These are phyloP conservation scores for Antennarius striatus DNA, from an alignment of 2,113 vertebrate genomes.

Conservation along the genomic window DNA sequence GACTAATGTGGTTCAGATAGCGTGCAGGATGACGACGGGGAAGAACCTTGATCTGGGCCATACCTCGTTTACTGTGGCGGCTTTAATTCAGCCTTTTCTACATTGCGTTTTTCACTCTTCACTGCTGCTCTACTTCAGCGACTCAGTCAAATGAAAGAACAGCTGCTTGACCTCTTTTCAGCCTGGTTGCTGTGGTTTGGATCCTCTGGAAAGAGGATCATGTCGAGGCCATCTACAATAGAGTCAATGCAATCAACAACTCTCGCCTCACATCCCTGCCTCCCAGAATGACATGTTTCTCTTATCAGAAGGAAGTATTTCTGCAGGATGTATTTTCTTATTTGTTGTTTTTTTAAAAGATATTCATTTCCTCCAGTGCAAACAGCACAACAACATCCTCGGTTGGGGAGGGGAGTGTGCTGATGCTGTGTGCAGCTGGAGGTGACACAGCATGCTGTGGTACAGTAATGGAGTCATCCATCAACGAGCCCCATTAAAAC, in stretches of 20 bases:
- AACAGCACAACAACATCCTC: conserved; percentile 67
- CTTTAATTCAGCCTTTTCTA: conserved; percentile 38
- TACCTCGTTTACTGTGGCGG: conserved; percentile 58
- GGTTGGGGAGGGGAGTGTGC: conserved; percentile 25
- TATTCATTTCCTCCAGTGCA: conserved; percentile 59
- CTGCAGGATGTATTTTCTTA: conserved; percentile 61
- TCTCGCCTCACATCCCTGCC: conserved; percentile 45
- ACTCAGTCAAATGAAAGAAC: conserved; percentile 54
- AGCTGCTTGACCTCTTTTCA: conserved; percentile 62
- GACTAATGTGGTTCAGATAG: conserved; percentile 72
- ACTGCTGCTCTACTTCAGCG: conserved; percentile 34
- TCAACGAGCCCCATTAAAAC: conserved; percentile 74
- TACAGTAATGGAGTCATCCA: conserved; percentile 79
- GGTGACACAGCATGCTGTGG: conserved; percentile 70
- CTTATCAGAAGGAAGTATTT: conserved; percentile 72
- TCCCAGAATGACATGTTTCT: conserved; percentile 44
- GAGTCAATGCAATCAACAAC: conserved; percentile 18
- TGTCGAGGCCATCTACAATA: conserved; percentile 16
- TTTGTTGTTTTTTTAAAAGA: conserved; percentile 64
- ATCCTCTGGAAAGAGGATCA: conserved; percentile 29
- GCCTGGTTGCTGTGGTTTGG: conserved; percentile 17
- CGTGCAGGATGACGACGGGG: conserved; percentile 63
- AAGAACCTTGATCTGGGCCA: conserved; percentile 66
- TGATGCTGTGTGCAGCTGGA: conserved; percentile 66
- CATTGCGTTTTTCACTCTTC: conserved; percentile 30